Evolutionary conservation across 2,113 vertebrate species (phyloP), one percentile per base, ranked within the genome.

Genomic region (Alouatta palliata): DNA sequence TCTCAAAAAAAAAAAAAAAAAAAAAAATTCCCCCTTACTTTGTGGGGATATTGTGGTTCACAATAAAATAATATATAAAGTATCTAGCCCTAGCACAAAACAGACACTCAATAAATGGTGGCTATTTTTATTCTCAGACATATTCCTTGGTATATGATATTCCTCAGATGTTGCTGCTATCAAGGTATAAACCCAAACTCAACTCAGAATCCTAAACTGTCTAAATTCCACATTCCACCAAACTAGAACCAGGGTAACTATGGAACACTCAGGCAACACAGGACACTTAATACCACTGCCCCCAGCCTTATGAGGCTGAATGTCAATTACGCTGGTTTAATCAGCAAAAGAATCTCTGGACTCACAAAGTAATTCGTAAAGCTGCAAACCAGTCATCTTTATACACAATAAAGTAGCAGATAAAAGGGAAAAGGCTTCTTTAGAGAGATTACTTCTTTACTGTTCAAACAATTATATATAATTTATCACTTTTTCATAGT

Each of bases 341-440:
- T 94, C 90, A 85, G 76, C 49, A 84, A 95, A 80, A 85, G 30
- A 47, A 96, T 96, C 92, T 97, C 71, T 86, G 45, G 25, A 86
- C 87, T 95, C 89, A 92, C 49, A 80, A 93, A 95, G 64, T 71
- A 95, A 91, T 87, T 87, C 30, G 89, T 20, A 97, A 96, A 95
- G 47, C 87, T 96, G 61, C 68, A 77, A 97, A 56, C 79, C 30
- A 87, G 70, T 90, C 43, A 71, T 80, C 87, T 97, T 58, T 77
- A 23, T 27, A 90, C 14, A 95, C 32, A 90, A 73, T 90, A 79
- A 98, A 90, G 13, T 95, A 70, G 64, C 40, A 76, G 75, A 58
- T 37, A 92, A 77, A 95, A 52, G 37, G 10, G 32, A 80, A 79
- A 94, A 10, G 40, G 25, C 32, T 47, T 91, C 70, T 88, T 94